Conservation (phyloP, 1,140 invertebrate species). For the Pogonomyrmex barbatus region DNA sequence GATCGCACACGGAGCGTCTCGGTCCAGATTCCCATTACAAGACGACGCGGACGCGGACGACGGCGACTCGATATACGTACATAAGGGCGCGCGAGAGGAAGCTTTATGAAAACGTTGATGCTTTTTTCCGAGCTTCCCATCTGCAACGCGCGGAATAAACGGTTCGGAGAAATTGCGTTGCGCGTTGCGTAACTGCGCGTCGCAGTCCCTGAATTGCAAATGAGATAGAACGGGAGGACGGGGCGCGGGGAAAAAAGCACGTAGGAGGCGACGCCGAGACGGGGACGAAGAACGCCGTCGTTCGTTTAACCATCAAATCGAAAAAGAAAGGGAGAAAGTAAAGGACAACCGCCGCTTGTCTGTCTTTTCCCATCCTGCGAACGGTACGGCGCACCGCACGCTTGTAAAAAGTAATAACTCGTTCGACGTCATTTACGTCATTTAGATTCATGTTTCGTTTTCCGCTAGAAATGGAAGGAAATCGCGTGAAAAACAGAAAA, state of each 20-base stretch:
- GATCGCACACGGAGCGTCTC: neutral
- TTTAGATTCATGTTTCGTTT: constrained; percentile 15
- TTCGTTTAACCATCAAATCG: neutral
- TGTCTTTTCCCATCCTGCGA: neutral
- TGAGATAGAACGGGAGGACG: neutral
- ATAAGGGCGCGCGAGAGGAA: too few relatives aligned
- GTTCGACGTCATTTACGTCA: constrained; percentile 27
- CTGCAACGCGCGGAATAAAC: constrained; percentile 32
- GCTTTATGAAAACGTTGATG: constrained; percentile 36
- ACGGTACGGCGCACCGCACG: neutral
- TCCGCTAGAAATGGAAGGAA: neutral
- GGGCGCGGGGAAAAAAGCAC: neutral
- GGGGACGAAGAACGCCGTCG: neutral
- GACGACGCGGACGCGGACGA: neutral
- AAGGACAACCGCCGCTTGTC: neutral
- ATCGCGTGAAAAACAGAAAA: neutral
- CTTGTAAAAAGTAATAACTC: constrained; percentile 18
- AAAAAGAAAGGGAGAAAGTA: neutral
- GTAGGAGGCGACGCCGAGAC: neutral
- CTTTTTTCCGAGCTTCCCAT: constrained; percentile 3
- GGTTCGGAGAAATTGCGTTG: constrained; percentile 41
- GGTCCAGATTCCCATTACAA: neutral
- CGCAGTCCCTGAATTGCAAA: constrained; percentile 44
- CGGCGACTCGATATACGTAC: neutral
- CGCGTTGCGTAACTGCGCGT: constrained; percentile 29